Base-by-base conservation (phyloP, 2,797 vertebrate genomes). In the Hapalemur alaotrensis region DNA sequence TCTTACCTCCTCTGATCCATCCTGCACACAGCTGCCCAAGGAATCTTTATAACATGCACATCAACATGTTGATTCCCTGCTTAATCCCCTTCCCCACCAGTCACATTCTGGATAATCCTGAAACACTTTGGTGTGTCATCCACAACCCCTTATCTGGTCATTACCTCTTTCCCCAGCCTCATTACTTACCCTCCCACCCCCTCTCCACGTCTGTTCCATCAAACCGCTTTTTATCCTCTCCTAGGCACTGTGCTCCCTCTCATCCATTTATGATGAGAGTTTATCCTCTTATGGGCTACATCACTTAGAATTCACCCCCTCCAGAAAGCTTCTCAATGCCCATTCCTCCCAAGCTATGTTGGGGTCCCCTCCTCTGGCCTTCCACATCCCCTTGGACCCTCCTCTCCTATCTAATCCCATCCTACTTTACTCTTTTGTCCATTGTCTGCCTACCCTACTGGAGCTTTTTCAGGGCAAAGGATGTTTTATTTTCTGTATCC, bases 21-120 rank as follows among this genome's bases (percentile, higher is more conserved):
- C 72, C 63, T 54, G 30, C 20, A 32, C 25, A 4, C 35, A 23
- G 75, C 9, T 59, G 22, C 61, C 70, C 46, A 48, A 59, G n/a
- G 85, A 35, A 61, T 30, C 69, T 69, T 93, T 48, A 4, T 22
- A 57, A 50, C 5, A 41, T 7, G 38, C 7, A 65, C 20, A 80
- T 32, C 52, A 25, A 54, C 22, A 79, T 35, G 50, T 14, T 14
- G 59, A 25, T 46, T 87, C 35, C 25, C 50, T n/a, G 48, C 38
- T 80, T 78, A 46, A 32, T 43, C 18, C 54, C 28, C 38, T 25
- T 48, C 23, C 7, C 52, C 11, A 22, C 18, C 52, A 57, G 8
- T 1, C 4, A 7, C 15, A 17, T 18, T 35, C 30, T 57, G 50
- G 23, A 52, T 54, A 67, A 78, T 1, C 10, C 0, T 32, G 52